Base-by-base conservation (phyloP, 2,888 invertebrate genomes). In the Calliphora vomitoria region DNA sequence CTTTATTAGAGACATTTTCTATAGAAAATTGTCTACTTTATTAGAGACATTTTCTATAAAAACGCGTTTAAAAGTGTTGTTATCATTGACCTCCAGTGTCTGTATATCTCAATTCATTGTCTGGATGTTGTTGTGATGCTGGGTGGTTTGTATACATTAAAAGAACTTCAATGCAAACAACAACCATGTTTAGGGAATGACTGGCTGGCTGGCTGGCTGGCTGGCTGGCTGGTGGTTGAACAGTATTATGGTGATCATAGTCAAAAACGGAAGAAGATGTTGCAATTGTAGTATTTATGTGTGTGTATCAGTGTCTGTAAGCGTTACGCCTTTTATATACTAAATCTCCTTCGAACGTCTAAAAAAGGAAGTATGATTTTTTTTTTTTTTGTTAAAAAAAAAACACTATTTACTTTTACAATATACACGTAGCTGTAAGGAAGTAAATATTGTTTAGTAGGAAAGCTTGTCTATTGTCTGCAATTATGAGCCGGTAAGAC, bases 231-330 rank as follows among this genome's bases (percentile, higher is more conserved):
- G 35, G 38, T 74, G 47, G 58, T 44, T 20, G 44, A 41, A 62
- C 31, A 64, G 15, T 64, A 18, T 47, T 8, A 8, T 38, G 66
- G 18, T 66, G 74, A 69, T 68, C 55, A 72, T 72, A 72, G 69
- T 69, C 5, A 18, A 53, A 78, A 86, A 60, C 82, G 82, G 86
- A 82, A 82, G 82, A 86, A 79, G 82, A 74, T 78, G 66, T 76
- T 85, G 66, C 72, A 64, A 44, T 69, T 47, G 15, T n/a, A 31
- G 18, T 55, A 55, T 8, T 55, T 55, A 44, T 76, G 38, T 74
- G 10, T 20, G 4, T 58, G 20, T 35, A 13, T 4, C n/a, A 78
- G n/a, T n/a, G n/a, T n/a, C n/a, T n/a, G n/a, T n/a, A n/a, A n/a
- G 47, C 44, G 58, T 66, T 72, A 58, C 44, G 82, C 78, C 78